phyloP scores from a whole-genome alignment of 2,888 invertebrate genomes.

The Chironomus tentans region DNA sequence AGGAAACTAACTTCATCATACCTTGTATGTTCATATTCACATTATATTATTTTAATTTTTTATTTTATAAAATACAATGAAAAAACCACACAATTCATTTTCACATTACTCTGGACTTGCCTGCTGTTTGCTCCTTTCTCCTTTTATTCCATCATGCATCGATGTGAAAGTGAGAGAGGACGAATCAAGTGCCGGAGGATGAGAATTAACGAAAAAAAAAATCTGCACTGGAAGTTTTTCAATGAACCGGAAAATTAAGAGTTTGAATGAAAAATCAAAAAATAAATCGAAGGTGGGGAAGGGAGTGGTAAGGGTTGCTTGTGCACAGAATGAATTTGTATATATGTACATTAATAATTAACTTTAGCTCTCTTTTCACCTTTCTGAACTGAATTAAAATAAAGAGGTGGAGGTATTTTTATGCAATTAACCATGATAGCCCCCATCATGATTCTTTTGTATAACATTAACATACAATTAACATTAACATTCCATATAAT shows the following conservation, averaged over 20 bases:
- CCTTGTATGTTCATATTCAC: background rate
- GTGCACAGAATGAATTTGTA: background rate
- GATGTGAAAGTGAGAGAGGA: background rate
- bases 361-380: background rate
- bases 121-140: background rate
- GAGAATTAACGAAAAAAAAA: background rate
- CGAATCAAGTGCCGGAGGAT: background rate
- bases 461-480: background rate
- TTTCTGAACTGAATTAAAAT: no score
- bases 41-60: background rate
- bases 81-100: background rate
- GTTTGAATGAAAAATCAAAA: conserved; percentile 18
- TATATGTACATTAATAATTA: conserved; percentile 23
- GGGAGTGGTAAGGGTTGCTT: background rate
- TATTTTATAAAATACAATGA: background rate
- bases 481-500: background rate
- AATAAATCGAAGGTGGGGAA: background rate
- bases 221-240: conserved; percentile 16
- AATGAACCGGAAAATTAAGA: conserved; percentile 27
- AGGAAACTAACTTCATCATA: background rate
- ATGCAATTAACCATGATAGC: background rate
- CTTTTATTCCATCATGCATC: background rate
- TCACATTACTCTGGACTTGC: background rate
- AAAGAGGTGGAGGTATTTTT: background rate
- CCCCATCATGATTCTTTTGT: no score